Evolutionary conservation across 2,113 vertebrate species (phyloP).

Genomic region (Phycodurus eques): DNA sequence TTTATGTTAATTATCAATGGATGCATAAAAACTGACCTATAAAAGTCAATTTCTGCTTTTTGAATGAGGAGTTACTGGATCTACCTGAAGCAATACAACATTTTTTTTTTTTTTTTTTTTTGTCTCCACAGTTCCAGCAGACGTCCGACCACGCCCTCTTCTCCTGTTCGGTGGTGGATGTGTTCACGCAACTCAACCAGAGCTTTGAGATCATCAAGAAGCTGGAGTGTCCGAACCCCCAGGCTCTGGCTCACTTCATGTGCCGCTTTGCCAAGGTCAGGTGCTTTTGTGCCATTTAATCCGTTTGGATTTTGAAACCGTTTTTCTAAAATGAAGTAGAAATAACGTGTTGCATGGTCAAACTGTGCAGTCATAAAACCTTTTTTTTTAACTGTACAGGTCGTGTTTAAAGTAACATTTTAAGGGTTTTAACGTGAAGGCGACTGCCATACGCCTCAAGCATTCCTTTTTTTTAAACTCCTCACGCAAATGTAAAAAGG

Average conservation of each 20-base stretch:
- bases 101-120: neutral
- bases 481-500: too few relatives aligned
- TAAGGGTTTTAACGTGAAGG: too few relatives aligned
- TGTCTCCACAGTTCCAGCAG: constrained; percentile 85
- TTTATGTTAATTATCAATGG: neutral
- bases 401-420: too few relatives aligned
- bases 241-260: constrained; percentile 96
- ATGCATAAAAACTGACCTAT: neutral
- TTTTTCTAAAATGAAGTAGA: neutral
- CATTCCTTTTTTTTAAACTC: too few relatives aligned
- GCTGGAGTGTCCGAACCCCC: constrained; percentile 96
- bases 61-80: neutral
- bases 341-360: neutral
- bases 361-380: neutral
- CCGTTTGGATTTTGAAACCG: neutral
- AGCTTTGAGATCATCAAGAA: constrained; percentile 99
- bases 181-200: constrained; percentile 98
- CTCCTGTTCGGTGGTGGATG: constrained; percentile 97
- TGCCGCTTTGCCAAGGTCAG: constrained; percentile 95
- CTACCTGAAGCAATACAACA: neutral
- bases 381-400: neutral
- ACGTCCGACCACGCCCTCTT: constrained; percentile 97
- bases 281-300: neutral
- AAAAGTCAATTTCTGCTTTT: neutral
- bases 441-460: too few relatives aligned